phyloP scores from a whole-genome alignment of 2,113 vertebrate species.

The Eulemur macaco region DNA sequence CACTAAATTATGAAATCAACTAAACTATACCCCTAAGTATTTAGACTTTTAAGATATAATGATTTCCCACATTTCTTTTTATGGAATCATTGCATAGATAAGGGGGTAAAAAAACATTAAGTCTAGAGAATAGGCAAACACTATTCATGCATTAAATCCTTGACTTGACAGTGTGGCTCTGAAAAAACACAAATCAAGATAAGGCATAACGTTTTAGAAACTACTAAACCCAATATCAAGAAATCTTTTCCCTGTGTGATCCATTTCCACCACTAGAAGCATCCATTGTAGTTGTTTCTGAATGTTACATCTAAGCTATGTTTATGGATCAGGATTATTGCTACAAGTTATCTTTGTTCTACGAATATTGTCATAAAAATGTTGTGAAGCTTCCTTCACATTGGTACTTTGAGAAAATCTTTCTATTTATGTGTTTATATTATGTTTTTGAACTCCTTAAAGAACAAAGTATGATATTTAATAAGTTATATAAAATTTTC shows the following conservation, averaged over 20 bases:
- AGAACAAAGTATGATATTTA: background rate
- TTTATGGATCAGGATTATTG: background rate
- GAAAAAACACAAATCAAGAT: conserved; percentile 56
- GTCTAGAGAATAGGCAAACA: background rate
- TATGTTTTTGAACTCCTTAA: background rate
- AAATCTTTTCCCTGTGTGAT: background rate
- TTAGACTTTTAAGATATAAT: conserved; percentile 65
- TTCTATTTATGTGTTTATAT: background rate
- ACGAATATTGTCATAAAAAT: background rate
- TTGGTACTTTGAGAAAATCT: background rate
- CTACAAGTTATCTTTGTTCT: background rate
- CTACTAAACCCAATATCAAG: background rate
- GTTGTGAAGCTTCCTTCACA: background rate
- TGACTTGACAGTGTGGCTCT: background rate
- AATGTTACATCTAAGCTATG: background rate
- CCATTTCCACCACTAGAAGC: background rate
- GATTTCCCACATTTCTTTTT: conserved; percentile 63
- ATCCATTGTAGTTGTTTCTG: background rate
- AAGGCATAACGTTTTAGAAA: conserved; percentile 59
- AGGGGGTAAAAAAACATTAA: background rate
- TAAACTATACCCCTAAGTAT: conserved; percentile 41
- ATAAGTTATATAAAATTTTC: background rate
- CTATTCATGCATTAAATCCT: conserved; percentile 50
- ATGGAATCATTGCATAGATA: background rate
- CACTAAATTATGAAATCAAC: conserved; percentile 45